Conservation (phyloP, 2,888 invertebrate species). For the Philonicus albiceps region DNA sequence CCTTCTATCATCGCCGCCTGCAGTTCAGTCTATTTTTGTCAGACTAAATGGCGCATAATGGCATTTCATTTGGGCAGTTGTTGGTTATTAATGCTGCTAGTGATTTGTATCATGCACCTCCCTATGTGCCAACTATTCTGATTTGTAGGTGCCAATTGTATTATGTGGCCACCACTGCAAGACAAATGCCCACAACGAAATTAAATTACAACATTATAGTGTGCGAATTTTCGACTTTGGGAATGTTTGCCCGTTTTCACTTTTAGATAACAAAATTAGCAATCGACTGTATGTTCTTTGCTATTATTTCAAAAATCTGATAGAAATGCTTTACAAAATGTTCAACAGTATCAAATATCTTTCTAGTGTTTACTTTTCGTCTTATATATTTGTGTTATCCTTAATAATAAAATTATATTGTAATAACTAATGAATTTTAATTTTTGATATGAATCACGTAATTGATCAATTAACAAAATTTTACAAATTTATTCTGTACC, state of each 20-base stretch:
- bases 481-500: not conserved
- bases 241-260: slow-evolving; percentile 12
- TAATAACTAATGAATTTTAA: too few relatives aligned
- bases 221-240: not conserved
- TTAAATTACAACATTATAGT: slow-evolving; percentile 19
- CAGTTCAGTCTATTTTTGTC: not conserved
- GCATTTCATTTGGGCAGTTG: slow-evolving; percentile 1
- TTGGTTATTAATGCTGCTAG: slow-evolving; percentile 20
- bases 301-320: not conserved
- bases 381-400: not conserved
- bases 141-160: slow-evolving; percentile 38
- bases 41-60: slow-evolving; percentile 31
- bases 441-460: too few relatives aligned
- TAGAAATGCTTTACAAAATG: not conserved
- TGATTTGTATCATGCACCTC: slow-evolving; percentile 1
- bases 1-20: not conserved
- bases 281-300: slow-evolving; percentile 23
- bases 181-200: slow-evolving; percentile 22
- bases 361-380: not conserved
- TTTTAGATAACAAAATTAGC: slow-evolving; percentile 34
- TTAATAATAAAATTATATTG: too few relatives aligned
- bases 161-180: slow-evolving; percentile 29
- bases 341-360: not conserved
- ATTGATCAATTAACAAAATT: not conserved
- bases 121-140: slow-evolving; percentile 26